Evolutionary conservation across 1,140 invertebrate species (phyloP), one percentile per base, ranked within the genome.

Genomic region (Pomacea maculata): DNA sequence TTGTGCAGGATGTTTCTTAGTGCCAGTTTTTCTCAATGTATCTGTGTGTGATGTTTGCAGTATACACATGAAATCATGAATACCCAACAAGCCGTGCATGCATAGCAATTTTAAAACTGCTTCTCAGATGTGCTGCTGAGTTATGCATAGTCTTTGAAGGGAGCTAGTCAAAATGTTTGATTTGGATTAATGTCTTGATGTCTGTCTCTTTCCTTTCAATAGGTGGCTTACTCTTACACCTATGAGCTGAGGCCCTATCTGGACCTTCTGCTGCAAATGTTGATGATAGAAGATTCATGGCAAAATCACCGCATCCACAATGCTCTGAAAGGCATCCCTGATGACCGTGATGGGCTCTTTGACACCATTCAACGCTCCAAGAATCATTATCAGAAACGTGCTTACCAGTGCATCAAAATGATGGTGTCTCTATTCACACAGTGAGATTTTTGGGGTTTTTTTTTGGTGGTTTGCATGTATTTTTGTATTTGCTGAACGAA

Each of bases 391-490:
- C 97, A 99, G 90, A 99, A 99, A 92, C 92, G 97, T 83, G 96
- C 97, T 63, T 99, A 99, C 92, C 97, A 98, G 89, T 98, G 97
- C 91, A 97, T 99, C 63, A 99, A 99, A 92, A 96, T 96, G 90
- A 94, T 99, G 92, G 97, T 98, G 45, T 94, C 95, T 79, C 92
- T 99, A 54, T 98, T 99, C 92, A 94, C 94, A 75, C 85, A 88
- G 90, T 91, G 85, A 87, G 89, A 87, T 15, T 19, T 63, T 14
- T 34, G 8, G 57, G 34, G 8, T 45, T 64, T 25, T 55, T n/a
- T 75, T 21, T 72, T 15, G 45, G 34, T 75, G 29, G 12, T 54
- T 45, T 75, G n/a, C 15, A 75, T 75, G 55, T 12, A 17, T 54
- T 15, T 34, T 45, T 45, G 34, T 45, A 45, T 45, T 45, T 45